Percentiles rank a stretch among this genome's conserved stretches.
These are phyloP conservation scores for Bovichtus variegatus DNA, from an alignment of 2,797 vertebrate species.

Conservation along the genomic window DNA sequence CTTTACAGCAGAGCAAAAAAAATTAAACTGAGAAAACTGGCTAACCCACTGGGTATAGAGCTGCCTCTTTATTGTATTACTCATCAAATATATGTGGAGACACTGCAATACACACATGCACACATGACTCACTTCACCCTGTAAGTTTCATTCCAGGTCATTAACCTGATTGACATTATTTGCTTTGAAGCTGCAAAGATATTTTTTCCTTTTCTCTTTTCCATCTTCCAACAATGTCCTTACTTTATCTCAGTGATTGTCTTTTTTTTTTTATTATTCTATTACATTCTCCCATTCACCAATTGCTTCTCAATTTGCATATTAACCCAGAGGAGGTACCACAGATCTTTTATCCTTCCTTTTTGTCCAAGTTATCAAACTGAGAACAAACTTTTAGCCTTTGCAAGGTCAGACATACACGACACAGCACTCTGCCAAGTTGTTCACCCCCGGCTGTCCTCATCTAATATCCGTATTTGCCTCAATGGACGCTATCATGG, in stretches of 20 bases:
- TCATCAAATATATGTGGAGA: constrained; percentile 32
- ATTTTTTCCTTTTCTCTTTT: not conserved
- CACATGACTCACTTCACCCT: constrained; percentile 30
- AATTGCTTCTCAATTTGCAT: constrained; percentile 36
- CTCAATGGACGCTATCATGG: constrained; percentile 5
- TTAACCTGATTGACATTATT: constrained; percentile 45
- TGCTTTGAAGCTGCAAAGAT: constrained; percentile 34
- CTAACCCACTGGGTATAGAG: not conserved
- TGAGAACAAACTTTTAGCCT: constrained; percentile 27
- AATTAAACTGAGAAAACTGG: not conserved
- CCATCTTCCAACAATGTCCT: constrained; percentile 26
- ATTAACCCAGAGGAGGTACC: not conserved
- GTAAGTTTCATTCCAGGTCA: constrained; percentile 46
- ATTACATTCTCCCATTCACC: constrained; percentile 41
- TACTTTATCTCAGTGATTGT: constrained; percentile 44
- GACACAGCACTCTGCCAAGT: constrained; percentile 34
- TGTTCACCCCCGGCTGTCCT: constrained; percentile 20
- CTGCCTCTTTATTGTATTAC: constrained; percentile 18
- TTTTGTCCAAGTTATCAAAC: constrained; percentile 38
- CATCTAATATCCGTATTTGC: constrained; percentile 39
- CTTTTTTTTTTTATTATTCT: constrained; percentile 33
- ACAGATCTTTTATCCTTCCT: constrained; percentile 21
- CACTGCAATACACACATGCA: not conserved
- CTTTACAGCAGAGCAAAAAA: not conserved
- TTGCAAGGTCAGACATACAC: constrained; percentile 36